A percentile compares a stretch with the other conserved stretches of the same genome.
Conservation (phyloP, 2,888 invertebrate species). For the Drosophila pullipes region DNA sequence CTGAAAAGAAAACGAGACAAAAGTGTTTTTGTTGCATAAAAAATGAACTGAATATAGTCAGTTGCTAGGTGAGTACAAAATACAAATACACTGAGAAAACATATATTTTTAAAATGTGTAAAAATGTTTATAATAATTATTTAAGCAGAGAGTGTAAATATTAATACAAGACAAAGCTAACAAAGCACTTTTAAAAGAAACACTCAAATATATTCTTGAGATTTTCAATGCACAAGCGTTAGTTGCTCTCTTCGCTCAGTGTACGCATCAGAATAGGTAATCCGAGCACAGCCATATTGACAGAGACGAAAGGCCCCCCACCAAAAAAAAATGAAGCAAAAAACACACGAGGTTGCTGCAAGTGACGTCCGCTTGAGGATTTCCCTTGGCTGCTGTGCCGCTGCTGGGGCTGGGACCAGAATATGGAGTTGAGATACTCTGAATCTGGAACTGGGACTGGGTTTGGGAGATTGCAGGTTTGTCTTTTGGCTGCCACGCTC, state of each 20-base stretch:
- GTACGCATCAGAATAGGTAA: constrained; percentile 37
- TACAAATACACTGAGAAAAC: constrained; percentile 1
- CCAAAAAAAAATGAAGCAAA: not conserved
- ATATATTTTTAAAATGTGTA: not conserved
- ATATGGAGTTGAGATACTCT: not conserved
- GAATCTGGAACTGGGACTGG: constrained; percentile 1
- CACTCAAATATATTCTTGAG: not conserved
- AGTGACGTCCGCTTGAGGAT: constrained; percentile 55
- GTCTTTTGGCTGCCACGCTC: constrained; percentile 71
- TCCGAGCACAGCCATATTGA: constrained; percentile 36
- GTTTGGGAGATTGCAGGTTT: constrained; percentile 13
- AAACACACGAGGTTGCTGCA: constrained; percentile 42
- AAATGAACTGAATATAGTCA: constrained; percentile 28
- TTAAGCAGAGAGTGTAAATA: not conserved
- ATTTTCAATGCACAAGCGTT: not conserved
- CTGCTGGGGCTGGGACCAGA: not conserved
- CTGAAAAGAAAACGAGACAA: constrained; percentile 1
- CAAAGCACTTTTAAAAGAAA: too few relatives aligned
- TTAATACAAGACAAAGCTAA: not conserved
- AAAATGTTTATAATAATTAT: not conserved
- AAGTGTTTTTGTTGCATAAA: constrained; percentile 23
- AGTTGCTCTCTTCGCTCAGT: not conserved
- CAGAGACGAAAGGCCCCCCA: constrained; percentile 19
- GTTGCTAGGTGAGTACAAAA: constrained; percentile 8
- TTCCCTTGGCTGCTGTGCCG: constrained; percentile 17